Evolutionary conservation across 2,888 invertebrate species (phyloP).

Genomic region (Oligia strigilis): DNA sequence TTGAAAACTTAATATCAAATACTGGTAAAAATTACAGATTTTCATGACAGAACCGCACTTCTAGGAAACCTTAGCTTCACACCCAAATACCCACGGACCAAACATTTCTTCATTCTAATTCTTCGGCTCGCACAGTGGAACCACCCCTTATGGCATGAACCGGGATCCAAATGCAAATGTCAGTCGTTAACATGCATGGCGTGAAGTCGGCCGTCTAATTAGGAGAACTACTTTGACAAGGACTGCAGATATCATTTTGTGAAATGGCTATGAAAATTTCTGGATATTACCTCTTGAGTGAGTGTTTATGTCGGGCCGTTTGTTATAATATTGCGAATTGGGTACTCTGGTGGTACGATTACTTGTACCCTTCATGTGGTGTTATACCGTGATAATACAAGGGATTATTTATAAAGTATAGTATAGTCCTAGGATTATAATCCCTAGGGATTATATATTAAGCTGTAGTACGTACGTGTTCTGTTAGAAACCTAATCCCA

Average conservation of each 20-base stretch:
- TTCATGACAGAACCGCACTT: background rate
- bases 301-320: conserved; percentile 56
- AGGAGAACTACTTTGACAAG: conserved; percentile 83
- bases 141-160: conserved; percentile 63
- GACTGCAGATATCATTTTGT: conserved; percentile 80
- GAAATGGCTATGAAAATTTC: conserved; percentile 76
- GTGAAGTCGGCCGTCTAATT: conserved; percentile 88
- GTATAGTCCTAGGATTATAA: background rate
- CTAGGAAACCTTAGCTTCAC: background rate
- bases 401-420: conserved; percentile 9
- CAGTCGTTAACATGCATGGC: conserved; percentile 89
- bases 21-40: background rate
- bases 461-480: background rate
- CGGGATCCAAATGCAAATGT: conserved; percentile 86
- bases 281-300: conserved; percentile 68
- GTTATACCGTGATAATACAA: conserved; percentile 2
- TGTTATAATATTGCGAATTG: conserved; percentile 35
- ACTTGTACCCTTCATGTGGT: conserved; percentile 35
- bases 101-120: background rate
- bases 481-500: background rate
- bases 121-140: conserved; percentile 52
- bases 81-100: background rate
- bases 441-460: background rate
- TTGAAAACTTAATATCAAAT: background rate
- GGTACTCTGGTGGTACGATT: conserved; percentile 37